Conservation (phyloP, 2,797 vertebrate genomes). For the Tamandua tetradactyla region DNA sequence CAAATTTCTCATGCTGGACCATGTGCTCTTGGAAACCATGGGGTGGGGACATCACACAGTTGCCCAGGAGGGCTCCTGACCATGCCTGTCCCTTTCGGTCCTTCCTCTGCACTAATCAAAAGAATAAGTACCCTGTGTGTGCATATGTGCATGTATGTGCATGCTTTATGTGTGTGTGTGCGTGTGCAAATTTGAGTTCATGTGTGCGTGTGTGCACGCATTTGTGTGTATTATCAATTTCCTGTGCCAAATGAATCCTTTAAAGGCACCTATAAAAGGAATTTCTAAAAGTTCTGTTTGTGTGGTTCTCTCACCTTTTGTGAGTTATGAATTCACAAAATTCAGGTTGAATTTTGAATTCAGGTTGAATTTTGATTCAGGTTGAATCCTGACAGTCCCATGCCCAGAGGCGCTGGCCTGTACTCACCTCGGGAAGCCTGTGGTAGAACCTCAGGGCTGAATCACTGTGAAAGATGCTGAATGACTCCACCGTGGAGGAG, state of each 20-base stretch:
- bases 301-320: not conserved
- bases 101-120: not conserved
- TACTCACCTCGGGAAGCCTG: constrained; percentile 86
- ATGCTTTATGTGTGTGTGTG: no score
- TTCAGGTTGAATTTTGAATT: no score
- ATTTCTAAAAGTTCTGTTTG: not conserved
- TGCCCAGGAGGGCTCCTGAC: not conserved
- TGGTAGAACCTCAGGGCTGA: constrained; percentile 73
- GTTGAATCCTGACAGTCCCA: not conserved
- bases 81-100: not conserved
- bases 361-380: no score
- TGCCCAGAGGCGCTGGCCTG: not conserved
- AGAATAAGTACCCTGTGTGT: not conserved
- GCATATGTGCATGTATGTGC: no score
- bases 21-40: fast-evolving
- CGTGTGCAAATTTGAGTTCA: no score
- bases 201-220: no score
- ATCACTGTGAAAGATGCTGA: constrained; percentile 77
- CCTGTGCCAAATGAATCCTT: not conserved
- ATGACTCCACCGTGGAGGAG: constrained; percentile 84
- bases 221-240: not conserved
- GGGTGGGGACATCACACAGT: fast-evolving
- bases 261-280: not conserved
- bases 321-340: fast-evolving
- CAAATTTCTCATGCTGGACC: fast-evolving